These are phyloP conservation scores for Lampropteryx suffumata DNA, from an alignment of 2,888 invertebrate genomes.

Conservation along the genomic window DNA sequence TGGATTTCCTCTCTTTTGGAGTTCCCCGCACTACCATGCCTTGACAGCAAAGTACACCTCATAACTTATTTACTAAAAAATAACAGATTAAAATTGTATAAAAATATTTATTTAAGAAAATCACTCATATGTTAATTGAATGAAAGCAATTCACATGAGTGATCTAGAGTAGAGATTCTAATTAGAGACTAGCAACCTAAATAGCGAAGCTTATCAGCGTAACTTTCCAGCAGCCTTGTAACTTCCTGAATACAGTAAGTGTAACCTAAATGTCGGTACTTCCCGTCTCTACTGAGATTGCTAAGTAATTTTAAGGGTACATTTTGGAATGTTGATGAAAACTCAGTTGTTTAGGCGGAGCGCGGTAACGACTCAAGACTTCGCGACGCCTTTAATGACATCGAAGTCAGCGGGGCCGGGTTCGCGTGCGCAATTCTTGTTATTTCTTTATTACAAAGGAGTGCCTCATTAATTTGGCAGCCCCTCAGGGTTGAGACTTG, in stretches of 20 bases:
- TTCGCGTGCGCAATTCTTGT: constrained; percentile 83
- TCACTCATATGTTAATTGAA: too few species aligned
- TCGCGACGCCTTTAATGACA: constrained; percentile 78
- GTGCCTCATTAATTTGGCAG: constrained; percentile 83
- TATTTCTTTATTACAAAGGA: constrained; percentile 84
- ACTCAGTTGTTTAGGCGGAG: constrained; percentile 72
- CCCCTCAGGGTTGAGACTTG: constrained; percentile 79
- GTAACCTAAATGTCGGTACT: constrained; percentile 39
- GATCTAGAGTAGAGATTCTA: too few species aligned
- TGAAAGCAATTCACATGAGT: too few species aligned
- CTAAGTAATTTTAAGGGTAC: constrained; percentile 52
- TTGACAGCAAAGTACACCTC: too few species aligned
- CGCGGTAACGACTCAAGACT: constrained; percentile 76
- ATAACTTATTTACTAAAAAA: too few species aligned
- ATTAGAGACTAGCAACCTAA: too few species aligned
- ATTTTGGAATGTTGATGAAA: constrained; percentile 63
- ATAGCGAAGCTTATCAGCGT: constrained; percentile 11
- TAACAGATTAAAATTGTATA: too few species aligned
- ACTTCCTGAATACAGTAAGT: constrained; percentile 31
- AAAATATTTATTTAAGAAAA: too few species aligned
- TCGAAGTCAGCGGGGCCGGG: constrained; percentile 69
- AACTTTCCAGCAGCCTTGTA: constrained; percentile 18
- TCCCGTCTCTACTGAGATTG: constrained; percentile 39
- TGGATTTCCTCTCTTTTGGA: too few species aligned
- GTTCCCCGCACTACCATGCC: too few species aligned